These are phyloP conservation scores for Halesus radiatus DNA, from an alignment of 1,140 invertebrate genomes.

Conservation along the genomic window DNA sequence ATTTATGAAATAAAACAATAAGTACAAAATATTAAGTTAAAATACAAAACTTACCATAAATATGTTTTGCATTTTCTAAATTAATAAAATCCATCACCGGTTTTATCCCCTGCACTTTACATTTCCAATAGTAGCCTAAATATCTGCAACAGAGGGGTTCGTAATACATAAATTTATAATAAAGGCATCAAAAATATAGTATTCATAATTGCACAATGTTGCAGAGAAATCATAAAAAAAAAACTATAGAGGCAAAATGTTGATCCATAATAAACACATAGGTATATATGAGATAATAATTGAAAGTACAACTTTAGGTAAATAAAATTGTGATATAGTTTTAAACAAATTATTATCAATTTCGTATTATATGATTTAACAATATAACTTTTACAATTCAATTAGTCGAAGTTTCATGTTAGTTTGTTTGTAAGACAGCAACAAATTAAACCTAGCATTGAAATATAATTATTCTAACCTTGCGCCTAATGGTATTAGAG, in stretches of 20 bases:
- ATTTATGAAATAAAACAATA: no score
- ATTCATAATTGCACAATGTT: neutral
- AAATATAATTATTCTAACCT: slow-evolving; percentile 57
- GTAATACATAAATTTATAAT: neutral
- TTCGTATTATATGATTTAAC: no score
- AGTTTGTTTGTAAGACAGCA: no score
- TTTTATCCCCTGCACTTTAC: slow-evolving; percentile 71
- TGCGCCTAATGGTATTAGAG: slow-evolving; percentile 62
- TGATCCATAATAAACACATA: no score
- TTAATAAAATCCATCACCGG: slow-evolving; percentile 81
- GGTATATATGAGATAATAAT: no score
- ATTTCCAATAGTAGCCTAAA: slow-evolving; percentile 75
- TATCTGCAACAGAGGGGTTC: slow-evolving; percentile 72
- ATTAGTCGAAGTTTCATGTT: no score
- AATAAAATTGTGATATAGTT: no score
- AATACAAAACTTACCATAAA: slow-evolving; percentile 76
- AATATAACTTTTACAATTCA: no score
- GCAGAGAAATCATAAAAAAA: neutral
- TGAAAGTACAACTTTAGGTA: no score
- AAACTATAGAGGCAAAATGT: no score
- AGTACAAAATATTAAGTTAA: slow-evolving; percentile 20
- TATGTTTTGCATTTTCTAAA: slow-evolving; percentile 76
- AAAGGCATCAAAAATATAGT: neutral
- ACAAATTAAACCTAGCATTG: neutral
- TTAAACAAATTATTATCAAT: no score